Percentiles rank a stretch among this genome's conserved stretches.
Evolutionary conservation across 2,888 invertebrate species (phyloP).

Genomic region (Ormyrus thymus): DNA sequence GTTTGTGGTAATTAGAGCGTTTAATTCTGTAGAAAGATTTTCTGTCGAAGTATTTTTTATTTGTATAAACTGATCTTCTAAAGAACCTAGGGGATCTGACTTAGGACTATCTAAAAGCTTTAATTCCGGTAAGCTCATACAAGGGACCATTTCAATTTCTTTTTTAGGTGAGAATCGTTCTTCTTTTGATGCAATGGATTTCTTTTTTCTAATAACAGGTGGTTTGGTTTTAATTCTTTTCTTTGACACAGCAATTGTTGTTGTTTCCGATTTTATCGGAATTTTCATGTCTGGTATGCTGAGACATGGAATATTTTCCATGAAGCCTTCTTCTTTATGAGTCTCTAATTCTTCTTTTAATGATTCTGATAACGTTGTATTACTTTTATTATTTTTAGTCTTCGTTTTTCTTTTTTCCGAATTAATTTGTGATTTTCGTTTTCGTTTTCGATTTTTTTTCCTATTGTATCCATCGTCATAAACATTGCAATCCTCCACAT

Average conservation of each 20-base stretch:
- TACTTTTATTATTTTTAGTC: constrained; percentile 27
- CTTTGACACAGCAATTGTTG: constrained; percentile 18
- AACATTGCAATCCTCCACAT: constrained; percentile 76
- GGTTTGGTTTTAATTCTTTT: constrained; percentile 48
- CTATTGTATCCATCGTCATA: constrained; percentile 78
- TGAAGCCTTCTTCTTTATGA: constrained; percentile 20
- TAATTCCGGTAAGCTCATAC: constrained; percentile 42
- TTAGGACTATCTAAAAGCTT: constrained; percentile 24
- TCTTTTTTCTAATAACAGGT: constrained; percentile 15
- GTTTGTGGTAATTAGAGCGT: background rate
- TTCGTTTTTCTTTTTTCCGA: constrained; percentile 48
- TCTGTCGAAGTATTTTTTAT: constrained; percentile 8
- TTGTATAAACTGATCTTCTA: constrained; percentile 27
- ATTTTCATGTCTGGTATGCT: constrained; percentile 42
- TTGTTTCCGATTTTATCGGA: constrained; percentile 25
- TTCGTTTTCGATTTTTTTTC: constrained; percentile 74
- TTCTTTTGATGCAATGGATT: background rate
- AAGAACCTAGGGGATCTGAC: constrained; percentile 29
- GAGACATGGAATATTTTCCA: constrained; percentile 31
- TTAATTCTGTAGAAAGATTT: constrained; percentile 2
- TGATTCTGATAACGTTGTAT: constrained; percentile 3
- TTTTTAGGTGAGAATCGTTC: constrained; percentile 14
- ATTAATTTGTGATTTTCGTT: constrained; percentile 62
- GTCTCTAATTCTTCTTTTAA: constrained; percentile 33
- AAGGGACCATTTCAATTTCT: constrained; percentile 40